These are phyloP conservation scores for Zosterops japonicus DNA, from an alignment of 2,113 vertebrate species.

Conservation along the genomic window DNA sequence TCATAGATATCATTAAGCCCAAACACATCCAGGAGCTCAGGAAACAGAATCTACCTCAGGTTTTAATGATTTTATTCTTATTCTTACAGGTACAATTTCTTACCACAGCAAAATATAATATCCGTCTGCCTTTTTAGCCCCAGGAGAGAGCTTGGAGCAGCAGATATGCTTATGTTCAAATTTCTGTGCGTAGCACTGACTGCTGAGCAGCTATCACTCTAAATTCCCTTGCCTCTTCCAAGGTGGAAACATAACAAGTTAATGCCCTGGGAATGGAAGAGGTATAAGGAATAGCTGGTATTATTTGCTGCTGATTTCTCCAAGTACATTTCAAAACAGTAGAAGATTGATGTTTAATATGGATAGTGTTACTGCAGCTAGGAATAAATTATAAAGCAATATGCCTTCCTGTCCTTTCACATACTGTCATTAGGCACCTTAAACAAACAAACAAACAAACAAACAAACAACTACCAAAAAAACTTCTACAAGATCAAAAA, in stretches of 20 bases:
- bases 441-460: too few species aligned
- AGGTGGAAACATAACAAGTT: not conserved
- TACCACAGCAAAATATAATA: not conserved
- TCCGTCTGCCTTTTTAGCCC: not conserved
- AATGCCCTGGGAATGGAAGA: not conserved
- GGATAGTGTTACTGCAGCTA: not conserved
- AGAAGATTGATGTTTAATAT: not conserved
- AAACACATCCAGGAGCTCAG: not conserved
- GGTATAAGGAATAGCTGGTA: not conserved
- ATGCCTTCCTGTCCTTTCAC: not conserved
- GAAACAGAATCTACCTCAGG: not conserved
- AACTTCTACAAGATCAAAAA: not conserved
- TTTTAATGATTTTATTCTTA: not conserved
- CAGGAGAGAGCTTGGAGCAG: not conserved
- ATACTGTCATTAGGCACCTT: not conserved
- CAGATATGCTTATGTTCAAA: not conserved
- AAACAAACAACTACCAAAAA: too few species aligned
- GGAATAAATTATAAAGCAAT: not conserved
- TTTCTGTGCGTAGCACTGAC: not conserved
- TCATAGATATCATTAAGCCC: not conserved
- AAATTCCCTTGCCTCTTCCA: not conserved
- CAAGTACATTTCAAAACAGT: not conserved
- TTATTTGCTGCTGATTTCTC: not conserved
- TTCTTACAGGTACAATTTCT: not conserved
- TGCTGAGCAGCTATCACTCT: not conserved